These are phyloP conservation scores for Nettapus auritus DNA, from an alignment of 2,113 vertebrate genomes.

Conservation along the genomic window DNA sequence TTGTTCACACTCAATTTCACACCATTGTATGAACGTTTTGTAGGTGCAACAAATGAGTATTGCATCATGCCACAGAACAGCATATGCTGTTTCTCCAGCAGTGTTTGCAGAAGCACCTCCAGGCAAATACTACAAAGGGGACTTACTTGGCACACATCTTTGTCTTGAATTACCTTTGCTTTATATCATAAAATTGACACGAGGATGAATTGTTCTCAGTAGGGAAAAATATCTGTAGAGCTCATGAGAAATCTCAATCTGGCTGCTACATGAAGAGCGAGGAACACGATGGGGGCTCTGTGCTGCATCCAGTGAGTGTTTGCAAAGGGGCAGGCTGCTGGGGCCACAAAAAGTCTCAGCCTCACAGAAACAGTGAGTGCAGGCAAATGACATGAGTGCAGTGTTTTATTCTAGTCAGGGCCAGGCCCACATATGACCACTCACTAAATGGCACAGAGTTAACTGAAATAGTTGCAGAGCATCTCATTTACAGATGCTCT, in stretches of 20 bases:
- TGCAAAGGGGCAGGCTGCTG: background rate
- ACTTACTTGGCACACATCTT: background rate
- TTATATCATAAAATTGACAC: background rate
- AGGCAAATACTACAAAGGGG: background rate
- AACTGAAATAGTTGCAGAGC: background rate
- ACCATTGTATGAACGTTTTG: background rate
- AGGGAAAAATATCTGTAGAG: background rate
- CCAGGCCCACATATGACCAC: background rate
- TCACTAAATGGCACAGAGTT: background rate
- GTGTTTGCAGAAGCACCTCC: background rate
- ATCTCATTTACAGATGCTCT: background rate
- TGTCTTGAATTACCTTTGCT: background rate
- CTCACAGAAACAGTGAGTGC: background rate
- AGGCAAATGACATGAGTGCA: background rate
- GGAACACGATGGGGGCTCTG: background rate
- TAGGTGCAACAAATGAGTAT: slow-evolving; percentile 15
- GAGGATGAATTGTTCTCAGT: rapidly evolving
- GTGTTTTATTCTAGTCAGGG: background rate
- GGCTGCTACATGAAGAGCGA: background rate
- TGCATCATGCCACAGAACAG: background rate
- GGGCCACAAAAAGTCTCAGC: background rate
- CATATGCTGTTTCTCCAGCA: background rate
- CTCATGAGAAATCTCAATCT: background rate
- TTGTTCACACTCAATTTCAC: slow-evolving; percentile 58
- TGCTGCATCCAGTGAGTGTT: rapidly evolving